Percentiles rank a stretch among this genome's conserved stretches.
phyloP scores from a whole-genome alignment of 92 coral and sea anemone genomes.

The Zoanthus gigantus region DNA sequence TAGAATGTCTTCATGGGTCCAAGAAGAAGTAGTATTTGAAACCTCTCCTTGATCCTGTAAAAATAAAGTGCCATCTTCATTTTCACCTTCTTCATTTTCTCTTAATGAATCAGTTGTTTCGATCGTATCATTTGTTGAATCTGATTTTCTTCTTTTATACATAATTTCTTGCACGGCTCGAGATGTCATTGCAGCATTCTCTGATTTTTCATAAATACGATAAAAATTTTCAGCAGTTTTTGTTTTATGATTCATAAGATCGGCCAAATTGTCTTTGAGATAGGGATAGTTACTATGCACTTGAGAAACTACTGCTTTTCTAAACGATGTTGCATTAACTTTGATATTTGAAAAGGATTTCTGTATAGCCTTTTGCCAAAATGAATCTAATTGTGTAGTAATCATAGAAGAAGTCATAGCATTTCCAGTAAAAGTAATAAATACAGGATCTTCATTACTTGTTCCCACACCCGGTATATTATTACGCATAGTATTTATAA shows the following conservation, averaged over 20 bases:
- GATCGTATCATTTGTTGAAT: too few species aligned
- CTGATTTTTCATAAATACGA: background rate
- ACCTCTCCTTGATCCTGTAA: background rate
- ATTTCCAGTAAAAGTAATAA: background rate
- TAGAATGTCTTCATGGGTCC: background rate
- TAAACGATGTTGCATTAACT: background rate
- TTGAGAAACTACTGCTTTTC: background rate
- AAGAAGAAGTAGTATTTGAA: too few species aligned
- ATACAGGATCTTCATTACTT: background rate
- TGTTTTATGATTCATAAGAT: background rate
- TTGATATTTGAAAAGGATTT: background rate
- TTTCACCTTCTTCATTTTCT: too few species aligned
- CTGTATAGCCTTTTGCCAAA: background rate
- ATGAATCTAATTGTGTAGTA: background rate
- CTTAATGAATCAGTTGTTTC: background rate
- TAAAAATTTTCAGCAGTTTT: background rate
- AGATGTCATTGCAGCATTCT: background rate
- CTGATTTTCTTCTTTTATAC: background rate
- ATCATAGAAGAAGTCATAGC: background rate
- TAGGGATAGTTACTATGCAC: too few species aligned
- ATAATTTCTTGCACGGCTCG: too few species aligned
- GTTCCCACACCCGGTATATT: constrained; percentile 9
- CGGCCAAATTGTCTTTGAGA: background rate
- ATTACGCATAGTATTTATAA: constrained; percentile 12
- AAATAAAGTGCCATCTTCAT: too few species aligned